Percentiles rank a stretch among this genome's conserved stretches.
phyloP scores from a whole-genome alignment of 2,888 invertebrate species.

The Dryobota labecula region DNA sequence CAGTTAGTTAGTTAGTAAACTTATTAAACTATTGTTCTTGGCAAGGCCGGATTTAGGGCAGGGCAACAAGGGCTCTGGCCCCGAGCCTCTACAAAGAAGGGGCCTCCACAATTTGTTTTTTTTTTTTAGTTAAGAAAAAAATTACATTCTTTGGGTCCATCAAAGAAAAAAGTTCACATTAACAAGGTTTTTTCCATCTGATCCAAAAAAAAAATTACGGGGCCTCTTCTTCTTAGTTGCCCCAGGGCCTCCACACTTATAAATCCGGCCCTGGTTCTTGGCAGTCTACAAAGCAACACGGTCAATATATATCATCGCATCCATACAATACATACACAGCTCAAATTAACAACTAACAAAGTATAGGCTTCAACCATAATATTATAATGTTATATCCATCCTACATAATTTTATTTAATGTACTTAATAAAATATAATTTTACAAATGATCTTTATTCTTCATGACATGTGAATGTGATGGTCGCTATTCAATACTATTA shows the following conservation, averaged over 20 bases:
- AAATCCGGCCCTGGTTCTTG: too few relatives aligned
- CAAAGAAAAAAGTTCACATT: too few relatives aligned
- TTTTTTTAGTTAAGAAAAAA: too few relatives aligned
- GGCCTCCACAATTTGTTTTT: too few relatives aligned
- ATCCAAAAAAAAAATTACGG: too few relatives aligned
- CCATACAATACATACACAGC: constrained; percentile 1
- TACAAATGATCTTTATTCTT: constrained; percentile 17
- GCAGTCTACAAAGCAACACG: constrained; percentile 2
- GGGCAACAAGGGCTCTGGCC: too few relatives aligned
- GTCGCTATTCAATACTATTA: constrained; percentile 37
- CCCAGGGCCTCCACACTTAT: too few relatives aligned
- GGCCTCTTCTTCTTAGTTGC: too few relatives aligned
- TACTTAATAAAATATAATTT: constrained; percentile 50
- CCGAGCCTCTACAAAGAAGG: too few relatives aligned
- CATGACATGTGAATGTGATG: constrained; percentile 22
- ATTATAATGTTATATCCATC: background rate
- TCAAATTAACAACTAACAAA: constrained; percentile 29
- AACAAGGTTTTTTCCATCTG: too few relatives aligned
- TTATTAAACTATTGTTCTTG: constrained; percentile 14
- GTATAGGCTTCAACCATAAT: constrained; percentile 7
- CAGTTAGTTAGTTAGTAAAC: background rate
- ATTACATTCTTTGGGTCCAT: too few relatives aligned
- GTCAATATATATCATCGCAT: constrained; percentile 13
- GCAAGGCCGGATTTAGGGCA: too few relatives aligned
- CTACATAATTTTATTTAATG: constrained; percentile 23